phyloP scores from a whole-genome alignment of 1,140 invertebrate species.

The Drosophila asahinai region DNA sequence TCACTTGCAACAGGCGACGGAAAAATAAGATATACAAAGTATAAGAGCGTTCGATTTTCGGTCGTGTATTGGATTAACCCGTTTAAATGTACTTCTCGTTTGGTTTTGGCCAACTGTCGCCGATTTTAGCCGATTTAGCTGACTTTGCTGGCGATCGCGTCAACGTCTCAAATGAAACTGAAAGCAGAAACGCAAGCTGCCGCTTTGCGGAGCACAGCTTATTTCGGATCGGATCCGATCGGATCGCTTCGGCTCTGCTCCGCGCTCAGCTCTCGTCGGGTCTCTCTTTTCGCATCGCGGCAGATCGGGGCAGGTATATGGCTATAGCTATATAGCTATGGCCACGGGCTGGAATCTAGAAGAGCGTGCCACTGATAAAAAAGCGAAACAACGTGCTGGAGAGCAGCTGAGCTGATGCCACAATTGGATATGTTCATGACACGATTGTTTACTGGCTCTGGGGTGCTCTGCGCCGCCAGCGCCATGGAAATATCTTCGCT shows the following conservation, averaged over 20 bases:
- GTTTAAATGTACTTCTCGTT: slow-evolving; percentile 58
- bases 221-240: slow-evolving; percentile 1
- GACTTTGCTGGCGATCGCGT: slow-evolving; percentile 71
- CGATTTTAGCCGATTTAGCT: slow-evolving; percentile 29
- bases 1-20: slow-evolving; percentile 31
- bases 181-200: slow-evolving; percentile 74
- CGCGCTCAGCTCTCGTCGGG: slow-evolving; percentile 1
- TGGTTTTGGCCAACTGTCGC: slow-evolving; percentile 6
- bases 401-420: slow-evolving; percentile 67
- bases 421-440: slow-evolving; percentile 57
- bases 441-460: slow-evolving; percentile 45
- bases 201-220: slow-evolving; percentile 35
- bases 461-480: slow-evolving; percentile 23
- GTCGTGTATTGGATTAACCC: slow-evolving; percentile 55
- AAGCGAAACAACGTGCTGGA: slow-evolving; percentile 68
- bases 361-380: slow-evolving; percentile 78
- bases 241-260: slow-evolving; percentile 25
- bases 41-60: slow-evolving; percentile 40
- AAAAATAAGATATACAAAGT: slow-evolving; percentile 21
- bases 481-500: slow-evolving; percentile 39
- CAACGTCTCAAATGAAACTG: slow-evolving; percentile 83
- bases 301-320: slow-evolving; percentile 26
- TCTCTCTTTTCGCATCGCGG: slow-evolving; percentile 10
- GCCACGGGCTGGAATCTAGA: slow-evolving; percentile 63
- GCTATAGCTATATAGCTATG: slow-evolving; percentile 8